These are phyloP conservation scores for Timema podura DNA, from an alignment of 2,888 invertebrate species.

Conservation along the genomic window DNA sequence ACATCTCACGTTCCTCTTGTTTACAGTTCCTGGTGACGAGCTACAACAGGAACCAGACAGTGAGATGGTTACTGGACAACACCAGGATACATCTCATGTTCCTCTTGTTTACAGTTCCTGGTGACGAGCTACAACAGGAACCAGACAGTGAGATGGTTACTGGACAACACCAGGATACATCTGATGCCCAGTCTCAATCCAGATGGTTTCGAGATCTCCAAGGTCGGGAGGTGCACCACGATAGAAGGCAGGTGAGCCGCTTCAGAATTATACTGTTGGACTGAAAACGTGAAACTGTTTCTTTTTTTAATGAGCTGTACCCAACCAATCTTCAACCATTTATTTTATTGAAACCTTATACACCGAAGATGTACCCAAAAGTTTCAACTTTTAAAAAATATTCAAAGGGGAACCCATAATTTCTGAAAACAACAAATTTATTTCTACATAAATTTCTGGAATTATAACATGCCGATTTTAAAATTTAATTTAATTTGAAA, in stretches of 20 bases:
- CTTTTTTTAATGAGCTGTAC: too few relatives aligned
- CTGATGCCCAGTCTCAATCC: constrained; percentile 63
- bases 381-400: too few relatives aligned
- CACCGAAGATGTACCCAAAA: too few relatives aligned
- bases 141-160: constrained; percentile 47
- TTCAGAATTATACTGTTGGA: too few relatives aligned
- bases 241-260: constrained; percentile 25
- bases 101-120: constrained; percentile 46
- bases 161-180: constrained; percentile 57
- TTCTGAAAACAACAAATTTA: too few relatives aligned
- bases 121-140: constrained; percentile 47
- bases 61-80: constrained; percentile 50
- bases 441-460: too few relatives aligned
- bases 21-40: constrained; percentile 50
- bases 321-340: too few relatives aligned
- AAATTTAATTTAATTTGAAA: too few relatives aligned
- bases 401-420: too few relatives aligned
- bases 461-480: too few relatives aligned
- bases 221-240: constrained; percentile 38
- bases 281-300: too few relatives aligned
- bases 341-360: too few relatives aligned
- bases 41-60: constrained; percentile 47
- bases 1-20: constrained; percentile 52
- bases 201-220: constrained; percentile 52
- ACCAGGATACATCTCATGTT: constrained; percentile 61